phyloP scores from a whole-genome alignment of 2,797 vertebrate species.

The Vireo griseus region DNA sequence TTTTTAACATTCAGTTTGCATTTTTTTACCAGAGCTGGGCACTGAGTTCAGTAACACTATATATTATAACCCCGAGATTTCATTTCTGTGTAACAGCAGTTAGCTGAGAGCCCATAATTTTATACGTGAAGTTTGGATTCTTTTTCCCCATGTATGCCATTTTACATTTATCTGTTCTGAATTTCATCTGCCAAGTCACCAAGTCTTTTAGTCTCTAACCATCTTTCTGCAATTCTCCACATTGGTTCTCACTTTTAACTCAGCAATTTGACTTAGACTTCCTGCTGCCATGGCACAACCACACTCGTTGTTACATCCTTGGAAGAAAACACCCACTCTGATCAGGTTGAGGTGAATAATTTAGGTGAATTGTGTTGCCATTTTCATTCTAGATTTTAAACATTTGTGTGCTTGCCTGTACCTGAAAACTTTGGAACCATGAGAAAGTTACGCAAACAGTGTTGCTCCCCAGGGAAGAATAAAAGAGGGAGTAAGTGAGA shows the following conservation, averaged over 20 bases:
- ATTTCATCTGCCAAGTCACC: background rate
- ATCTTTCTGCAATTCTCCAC: background rate
- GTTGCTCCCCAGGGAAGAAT: accelerated
- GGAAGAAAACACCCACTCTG: background rate
- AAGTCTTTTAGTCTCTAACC: background rate
- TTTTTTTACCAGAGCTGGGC: background rate
- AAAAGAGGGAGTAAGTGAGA: background rate
- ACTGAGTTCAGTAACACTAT: background rate
- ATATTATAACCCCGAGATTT: background rate
- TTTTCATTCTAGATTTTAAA: background rate
- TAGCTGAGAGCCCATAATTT: background rate
- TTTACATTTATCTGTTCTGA: background rate
- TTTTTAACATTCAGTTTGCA: background rate
- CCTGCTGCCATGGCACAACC: background rate
- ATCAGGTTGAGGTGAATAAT: background rate
- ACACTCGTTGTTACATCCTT: background rate
- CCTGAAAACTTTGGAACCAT: background rate
- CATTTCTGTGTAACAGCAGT: slow-evolving; percentile 3
- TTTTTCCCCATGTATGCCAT: background rate
- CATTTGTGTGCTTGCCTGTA: background rate
- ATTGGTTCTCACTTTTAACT: background rate
- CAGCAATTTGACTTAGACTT: background rate
- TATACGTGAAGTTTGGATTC: background rate
- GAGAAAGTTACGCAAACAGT: background rate
- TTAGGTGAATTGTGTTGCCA: background rate